These are phyloP conservation scores for Phragmatobia fuliginosa DNA, from an alignment of 2,888 invertebrate species.

Conservation along the genomic window DNA sequence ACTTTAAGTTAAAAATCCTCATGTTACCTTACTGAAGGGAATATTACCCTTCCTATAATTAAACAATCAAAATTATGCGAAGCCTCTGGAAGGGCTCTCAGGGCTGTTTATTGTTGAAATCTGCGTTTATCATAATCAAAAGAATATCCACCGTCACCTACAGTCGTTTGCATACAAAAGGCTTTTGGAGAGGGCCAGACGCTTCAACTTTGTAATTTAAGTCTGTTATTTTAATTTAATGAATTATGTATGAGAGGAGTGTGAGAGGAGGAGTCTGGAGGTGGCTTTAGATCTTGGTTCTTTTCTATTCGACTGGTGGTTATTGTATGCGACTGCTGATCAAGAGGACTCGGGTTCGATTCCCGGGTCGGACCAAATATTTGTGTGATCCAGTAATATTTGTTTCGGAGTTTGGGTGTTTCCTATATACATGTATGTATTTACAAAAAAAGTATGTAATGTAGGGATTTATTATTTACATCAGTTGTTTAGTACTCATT, in stretches of 20 bases:
- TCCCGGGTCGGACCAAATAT: too few species aligned
- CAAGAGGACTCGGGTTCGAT: too few species aligned
- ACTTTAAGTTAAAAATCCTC: too few species aligned
- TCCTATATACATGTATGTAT: too few species aligned
- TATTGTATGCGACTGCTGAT: too few species aligned
- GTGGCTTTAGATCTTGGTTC: background rate
- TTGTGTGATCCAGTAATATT: too few species aligned
- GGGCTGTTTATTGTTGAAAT: slow-evolving; percentile 14
- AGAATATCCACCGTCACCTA: slow-evolving; percentile 19
- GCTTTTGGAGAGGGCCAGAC: background rate
- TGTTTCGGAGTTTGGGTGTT: too few species aligned
- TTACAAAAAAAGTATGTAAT: too few species aligned
- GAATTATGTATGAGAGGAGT: slow-evolving; percentile 29
- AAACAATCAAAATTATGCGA: slow-evolving; percentile 11
- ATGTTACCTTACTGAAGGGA: background rate
- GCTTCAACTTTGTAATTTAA: slow-evolving; percentile 22
- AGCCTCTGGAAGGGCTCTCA: slow-evolving; percentile 4
- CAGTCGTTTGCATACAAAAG: slow-evolving; percentile 43
- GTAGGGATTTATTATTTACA: too few species aligned
- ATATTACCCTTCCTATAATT: background rate
- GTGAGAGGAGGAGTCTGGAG: background rate
- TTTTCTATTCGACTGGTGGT: too few species aligned
- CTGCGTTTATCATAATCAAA: slow-evolving; percentile 33
- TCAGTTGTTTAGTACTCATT: too few species aligned
- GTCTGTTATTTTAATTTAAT: slow-evolving; percentile 29